Evolutionary conservation across 2,113 vertebrate genomes (phyloP).

Genomic region (Colinus virginianus): DNA sequence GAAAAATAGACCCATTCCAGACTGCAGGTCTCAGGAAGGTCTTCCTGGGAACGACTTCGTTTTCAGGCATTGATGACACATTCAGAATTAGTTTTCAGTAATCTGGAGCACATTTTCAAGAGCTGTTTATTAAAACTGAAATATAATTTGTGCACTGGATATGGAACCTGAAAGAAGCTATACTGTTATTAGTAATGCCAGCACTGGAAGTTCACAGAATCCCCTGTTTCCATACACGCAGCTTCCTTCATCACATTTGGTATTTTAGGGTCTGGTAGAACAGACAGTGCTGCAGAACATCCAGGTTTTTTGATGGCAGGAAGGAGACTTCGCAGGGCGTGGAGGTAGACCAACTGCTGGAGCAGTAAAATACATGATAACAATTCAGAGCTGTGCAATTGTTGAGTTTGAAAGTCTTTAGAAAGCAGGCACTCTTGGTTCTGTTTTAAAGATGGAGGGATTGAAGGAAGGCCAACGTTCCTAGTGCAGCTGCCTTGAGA

Average conservation of each 20-base stretch:
- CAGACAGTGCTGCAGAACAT: neutral
- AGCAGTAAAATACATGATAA: constrained; percentile 15
- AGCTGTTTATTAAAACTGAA: neutral
- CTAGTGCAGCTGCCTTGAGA: constrained; percentile 14
- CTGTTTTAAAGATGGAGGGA: neutral
- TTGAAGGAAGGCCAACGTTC: constrained; percentile 33
- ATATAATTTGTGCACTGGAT: neutral
- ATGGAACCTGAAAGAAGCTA: neutral
- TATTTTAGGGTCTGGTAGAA: neutral
- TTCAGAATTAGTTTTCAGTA: neutral
- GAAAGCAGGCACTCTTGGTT: constrained; percentile 37
- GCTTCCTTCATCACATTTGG: neutral
- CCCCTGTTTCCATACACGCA: neutral
- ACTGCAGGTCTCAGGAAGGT: neutral
- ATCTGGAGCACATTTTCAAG: rapidly evolving
- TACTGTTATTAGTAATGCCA: neutral
- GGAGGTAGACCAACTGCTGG: neutral
- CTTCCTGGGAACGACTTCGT: neutral
- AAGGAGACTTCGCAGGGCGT: rapidly evolving
- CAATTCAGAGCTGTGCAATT: constrained; percentile 14
- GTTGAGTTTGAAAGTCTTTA: constrained; percentile 15
- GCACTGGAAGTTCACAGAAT: neutral
- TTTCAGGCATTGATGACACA: neutral
- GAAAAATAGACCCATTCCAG: neutral
- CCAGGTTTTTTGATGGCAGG: neutral